Evolutionary conservation across 2,888 invertebrate genomes (phyloP), one percentile per base, ranked within the genome.

Genomic region (Lacanobia oleracea): DNA sequence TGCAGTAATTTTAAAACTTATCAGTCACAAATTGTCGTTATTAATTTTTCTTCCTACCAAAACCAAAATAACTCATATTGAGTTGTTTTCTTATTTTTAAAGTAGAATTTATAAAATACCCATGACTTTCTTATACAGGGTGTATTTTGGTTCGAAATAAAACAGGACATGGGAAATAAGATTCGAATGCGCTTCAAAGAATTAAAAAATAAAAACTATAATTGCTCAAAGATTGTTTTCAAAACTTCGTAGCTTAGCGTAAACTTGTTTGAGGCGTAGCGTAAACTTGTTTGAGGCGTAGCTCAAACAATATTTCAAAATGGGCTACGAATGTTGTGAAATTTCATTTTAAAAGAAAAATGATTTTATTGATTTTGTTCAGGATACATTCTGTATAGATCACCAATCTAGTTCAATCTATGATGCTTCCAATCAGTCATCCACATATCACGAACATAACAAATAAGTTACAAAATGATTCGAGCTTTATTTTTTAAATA

Each of bases 401-500:
- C 12, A 51, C 27, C 27, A 27, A 67, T 66, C 50, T 37, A 67
- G n/a, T 81, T 69, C 18, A 63, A 82, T 68, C 59, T 53, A 72
- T 21, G 33, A 61, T 56, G 51, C 81, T 84, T 83, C 67, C 68
- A 74, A 62, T 53, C 43, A 53, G 70, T 66, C 75, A 82, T 69
- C 73, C 78, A 85, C 84, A 86, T 86, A 85, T 86, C 86, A 83
- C 59, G 45, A 79, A 76, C 75, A 72, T 81, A 72, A 85, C 69
- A 70, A 79, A 73, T 77, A 82, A 73, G 62, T 59, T 73, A 45
- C 75, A 76, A 77, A 71, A 73, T 66, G 70, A 73, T 74, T 75
- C 77, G 78, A 84, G 75, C 81, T 81, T 81, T 64, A 73, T 61
- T 64, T 72, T 70, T 61, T 40, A 61, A 62, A 62, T 27, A 75